phyloP scores from a whole-genome alignment of 2,113 vertebrate species.

The Anoura caudifer region DNA sequence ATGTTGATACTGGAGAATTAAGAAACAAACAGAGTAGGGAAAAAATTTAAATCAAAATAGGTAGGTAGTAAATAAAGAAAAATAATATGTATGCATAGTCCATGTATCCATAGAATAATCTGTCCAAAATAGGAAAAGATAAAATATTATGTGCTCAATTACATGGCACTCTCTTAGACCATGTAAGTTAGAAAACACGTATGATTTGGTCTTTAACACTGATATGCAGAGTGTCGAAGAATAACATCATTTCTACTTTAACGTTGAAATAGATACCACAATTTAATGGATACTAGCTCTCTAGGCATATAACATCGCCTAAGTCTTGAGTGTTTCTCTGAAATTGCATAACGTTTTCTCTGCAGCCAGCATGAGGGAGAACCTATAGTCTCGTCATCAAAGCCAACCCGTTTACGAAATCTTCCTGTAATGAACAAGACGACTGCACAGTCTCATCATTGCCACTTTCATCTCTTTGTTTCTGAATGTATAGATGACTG shows the following conservation, averaged over 20 bases:
- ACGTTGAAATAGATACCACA: not conserved
- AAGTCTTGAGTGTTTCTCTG: not conserved
- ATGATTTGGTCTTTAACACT: not conserved
- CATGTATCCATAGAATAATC: not conserved
- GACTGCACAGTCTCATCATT: constrained; percentile 10
- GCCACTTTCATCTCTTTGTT: constrained; percentile 62
- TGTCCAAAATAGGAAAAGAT: not conserved
- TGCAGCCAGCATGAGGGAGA: not conserved
- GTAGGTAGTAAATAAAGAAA: not conserved
- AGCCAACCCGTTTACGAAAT: not conserved
- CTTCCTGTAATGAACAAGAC: not conserved
- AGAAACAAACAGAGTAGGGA: not conserved
- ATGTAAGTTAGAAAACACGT: not conserved
- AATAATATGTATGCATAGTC: not conserved
- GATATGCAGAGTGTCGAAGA: not conserved
- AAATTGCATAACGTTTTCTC: not conserved
- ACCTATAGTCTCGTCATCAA: not conserved
- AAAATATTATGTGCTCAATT: not conserved
- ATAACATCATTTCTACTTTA: not conserved
- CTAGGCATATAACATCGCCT: not conserved
- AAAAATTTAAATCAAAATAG: not conserved
- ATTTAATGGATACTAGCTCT: not conserved
- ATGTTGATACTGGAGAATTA: not conserved
- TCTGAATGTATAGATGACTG: constrained; percentile 60
- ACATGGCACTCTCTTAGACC: not conserved